A percentile compares a stretch with the other conserved stretches of the same genome.
Conservation (phyloP, 2,113 vertebrate species). For the Colinus virginianus region DNA sequence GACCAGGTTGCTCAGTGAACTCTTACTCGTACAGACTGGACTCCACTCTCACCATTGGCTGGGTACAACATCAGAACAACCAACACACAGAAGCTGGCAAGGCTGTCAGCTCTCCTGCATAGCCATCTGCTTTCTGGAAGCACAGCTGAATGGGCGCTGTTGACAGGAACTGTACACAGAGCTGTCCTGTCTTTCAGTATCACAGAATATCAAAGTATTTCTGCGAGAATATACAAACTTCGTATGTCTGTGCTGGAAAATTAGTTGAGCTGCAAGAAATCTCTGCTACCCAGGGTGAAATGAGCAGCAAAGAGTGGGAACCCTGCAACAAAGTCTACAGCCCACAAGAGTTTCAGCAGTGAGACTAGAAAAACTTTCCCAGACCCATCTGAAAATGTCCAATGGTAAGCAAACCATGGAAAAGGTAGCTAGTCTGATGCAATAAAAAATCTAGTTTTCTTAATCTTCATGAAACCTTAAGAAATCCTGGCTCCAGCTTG, state of each 20-base stretch:
- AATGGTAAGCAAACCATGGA: neutral
- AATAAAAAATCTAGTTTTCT: neutral
- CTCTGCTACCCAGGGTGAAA: neutral
- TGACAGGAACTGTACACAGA: neutral
- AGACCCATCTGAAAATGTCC: neutral
- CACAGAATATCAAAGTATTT: neutral
- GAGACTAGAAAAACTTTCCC: neutral
- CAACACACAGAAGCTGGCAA: neutral
- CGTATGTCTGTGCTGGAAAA: neutral
- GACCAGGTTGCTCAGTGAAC: neutral
- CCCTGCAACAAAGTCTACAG: neutral
- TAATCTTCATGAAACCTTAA: neutral
- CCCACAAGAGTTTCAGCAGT: neutral
- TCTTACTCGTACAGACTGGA: neutral
- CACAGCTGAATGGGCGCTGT: neutral
- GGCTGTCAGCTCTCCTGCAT: neutral
- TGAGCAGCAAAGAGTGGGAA: neutral
- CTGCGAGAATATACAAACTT: neutral
- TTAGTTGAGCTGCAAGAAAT: neutral
- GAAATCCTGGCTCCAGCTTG: neutral
- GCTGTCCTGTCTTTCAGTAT: neutral
- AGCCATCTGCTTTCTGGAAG: neutral
- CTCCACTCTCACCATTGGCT: neutral
- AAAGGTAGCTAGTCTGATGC: neutral
- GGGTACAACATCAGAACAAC: neutral